phyloP scores from a whole-genome alignment of 2,888 invertebrate species.

The Sisyra nigra region DNA sequence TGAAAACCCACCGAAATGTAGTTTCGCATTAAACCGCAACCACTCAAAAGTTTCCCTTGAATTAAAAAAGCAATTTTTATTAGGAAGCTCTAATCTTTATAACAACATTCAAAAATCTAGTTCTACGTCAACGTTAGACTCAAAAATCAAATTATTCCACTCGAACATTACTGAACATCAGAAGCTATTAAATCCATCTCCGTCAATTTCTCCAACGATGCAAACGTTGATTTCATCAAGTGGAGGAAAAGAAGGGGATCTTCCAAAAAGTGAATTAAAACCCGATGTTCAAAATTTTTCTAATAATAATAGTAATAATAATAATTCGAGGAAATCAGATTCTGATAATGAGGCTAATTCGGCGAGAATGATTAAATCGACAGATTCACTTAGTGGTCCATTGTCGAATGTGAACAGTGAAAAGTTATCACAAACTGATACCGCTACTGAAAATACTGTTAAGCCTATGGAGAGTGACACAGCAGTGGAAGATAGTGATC shows the following conservation, averaged over 20 bases:
- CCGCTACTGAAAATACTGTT: conserved; percentile 4
- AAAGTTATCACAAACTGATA: conserved; percentile 9
- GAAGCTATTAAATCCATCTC: conserved; percentile 65
- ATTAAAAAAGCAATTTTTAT: conserved; percentile 67
- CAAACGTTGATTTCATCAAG: conserved; percentile 34
- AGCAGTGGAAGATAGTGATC: conserved; percentile 26
- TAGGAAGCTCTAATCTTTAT: conserved; percentile 50
- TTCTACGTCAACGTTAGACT: conserved; percentile 69
- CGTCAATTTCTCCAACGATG: conserved; percentile 50
- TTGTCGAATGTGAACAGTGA: conserved; percentile 1
- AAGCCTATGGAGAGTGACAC: conserved; percentile 7
- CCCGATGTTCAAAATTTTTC: conserved; percentile 4
- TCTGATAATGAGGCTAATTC: conserved; percentile 3
- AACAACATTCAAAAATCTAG: conserved; percentile 67
- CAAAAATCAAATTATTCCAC: conserved; percentile 67
- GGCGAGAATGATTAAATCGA: background rate
- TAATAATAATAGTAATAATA: too few species aligned
- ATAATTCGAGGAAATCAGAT: conserved; percentile 2
- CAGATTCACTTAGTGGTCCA: conserved; percentile 7
- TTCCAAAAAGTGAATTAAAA: conserved; percentile 7
- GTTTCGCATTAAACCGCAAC: conserved; percentile 64
- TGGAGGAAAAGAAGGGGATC: background rate
- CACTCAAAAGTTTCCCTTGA: conserved; percentile 75
- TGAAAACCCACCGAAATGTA: conserved; percentile 44
- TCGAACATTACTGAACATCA: conserved; percentile 80